These are phyloP conservation scores for Ictidomys tridecemlineatus DNA, from an alignment of 2,113 vertebrate genomes.

Conservation along the genomic window DNA sequence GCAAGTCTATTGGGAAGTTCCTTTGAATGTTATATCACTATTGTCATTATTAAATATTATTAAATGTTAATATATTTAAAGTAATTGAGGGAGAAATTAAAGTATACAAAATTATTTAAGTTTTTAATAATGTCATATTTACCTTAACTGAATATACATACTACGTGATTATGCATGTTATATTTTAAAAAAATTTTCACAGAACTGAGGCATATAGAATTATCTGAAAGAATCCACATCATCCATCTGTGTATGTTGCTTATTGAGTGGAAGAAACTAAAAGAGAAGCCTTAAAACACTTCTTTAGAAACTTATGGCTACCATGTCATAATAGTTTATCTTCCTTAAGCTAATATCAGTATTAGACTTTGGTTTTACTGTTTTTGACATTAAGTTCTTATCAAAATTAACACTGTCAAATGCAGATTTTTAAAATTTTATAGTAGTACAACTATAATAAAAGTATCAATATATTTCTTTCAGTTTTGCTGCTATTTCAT, in stretches of 20 bases:
- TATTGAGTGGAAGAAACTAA: no score
- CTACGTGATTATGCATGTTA: not conserved
- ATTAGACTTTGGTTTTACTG: not conserved
- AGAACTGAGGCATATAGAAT: not conserved
- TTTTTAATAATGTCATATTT: not conserved
- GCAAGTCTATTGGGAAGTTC: not conserved
- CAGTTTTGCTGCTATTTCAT: no score
- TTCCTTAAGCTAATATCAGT: not conserved
- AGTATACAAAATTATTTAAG: not conserved
- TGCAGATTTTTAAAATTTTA: not conserved
- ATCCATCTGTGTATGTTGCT: not conserved
- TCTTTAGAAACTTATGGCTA: not conserved
- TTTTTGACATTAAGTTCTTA: not conserved
- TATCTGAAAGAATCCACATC: not conserved
- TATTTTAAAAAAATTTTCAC: not conserved
- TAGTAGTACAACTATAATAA: not conserved
- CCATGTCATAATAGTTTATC: not conserved
- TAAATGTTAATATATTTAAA: not conserved
- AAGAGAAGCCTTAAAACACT: not conserved
- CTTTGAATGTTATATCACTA: not conserved
- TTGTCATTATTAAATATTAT: conserved; percentile 38
- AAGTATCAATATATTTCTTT: not conserved
- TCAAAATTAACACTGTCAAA: not conserved
- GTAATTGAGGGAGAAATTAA: not conserved
- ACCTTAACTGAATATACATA: not conserved